Base-by-base conservation (phyloP, 2,797 vertebrate genomes). In the Sebastes itinus region DNA sequence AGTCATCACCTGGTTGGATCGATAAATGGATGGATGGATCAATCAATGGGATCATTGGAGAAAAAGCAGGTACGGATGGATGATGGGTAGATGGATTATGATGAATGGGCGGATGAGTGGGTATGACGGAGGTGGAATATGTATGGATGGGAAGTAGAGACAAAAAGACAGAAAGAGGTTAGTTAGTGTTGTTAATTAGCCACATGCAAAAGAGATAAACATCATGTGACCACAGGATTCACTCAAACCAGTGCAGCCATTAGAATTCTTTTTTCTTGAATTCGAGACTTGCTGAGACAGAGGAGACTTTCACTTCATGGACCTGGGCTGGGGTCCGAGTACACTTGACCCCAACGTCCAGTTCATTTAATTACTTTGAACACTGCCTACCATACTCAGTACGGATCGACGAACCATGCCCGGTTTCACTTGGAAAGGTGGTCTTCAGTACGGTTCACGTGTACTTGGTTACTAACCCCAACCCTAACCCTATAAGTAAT, bases 1-100 rank as follows among this genome's bases (percentile, higher is more conserved):
- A 91, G 91, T 99, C 97, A 94, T 98, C 97, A 87, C 97, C 97
- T 98, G 93, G 81, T 73, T 28, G 10, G 49, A 69, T 2, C 1
- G 1, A 77, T 7, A 25, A n/a, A 75, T 8, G 6, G 27, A 64
- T 20, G 66, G 32, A 64, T 52, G 27, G 63, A 27, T 28, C 2
- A n/a, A 46, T 0, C 46, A 49, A 25, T 22, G 20, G 8, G 12
- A 27, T 58, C 3, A 42, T 70, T 13, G 42, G 11, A 25, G 25
- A 22, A 52, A n/a, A 56, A 12, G 46, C 13, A 61, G 13, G 65
- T 5, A 66, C 54, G 46, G 12, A 55, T 23, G 22, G 22, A 32
- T 73, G 69, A 59, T 16, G 60, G 22, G 55, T 70, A 9, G 18
- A 60, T 32, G 14, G 58, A 46, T 64, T 2, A 16, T 27, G 3